phyloP scores from a whole-genome alignment of 2,888 invertebrate species.

The Polyommatus iphigenia region DNA sequence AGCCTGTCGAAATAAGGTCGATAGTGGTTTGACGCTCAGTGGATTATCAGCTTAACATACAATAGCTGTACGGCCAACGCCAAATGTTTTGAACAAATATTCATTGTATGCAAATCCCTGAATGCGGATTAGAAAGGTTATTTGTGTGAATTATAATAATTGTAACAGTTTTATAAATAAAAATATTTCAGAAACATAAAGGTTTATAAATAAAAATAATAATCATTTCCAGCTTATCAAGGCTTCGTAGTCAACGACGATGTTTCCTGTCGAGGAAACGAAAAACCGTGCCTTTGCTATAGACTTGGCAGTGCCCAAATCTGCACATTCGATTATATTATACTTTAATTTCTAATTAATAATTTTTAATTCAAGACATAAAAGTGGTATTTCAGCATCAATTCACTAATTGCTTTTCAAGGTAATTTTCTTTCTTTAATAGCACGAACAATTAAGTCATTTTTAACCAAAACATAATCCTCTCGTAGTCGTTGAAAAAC shows the following conservation, averaged over 20 bases:
- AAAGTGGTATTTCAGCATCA: too few relatives aligned
- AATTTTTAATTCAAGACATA: too few relatives aligned
- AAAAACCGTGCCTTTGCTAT: too few relatives aligned
- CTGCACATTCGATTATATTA: too few relatives aligned
- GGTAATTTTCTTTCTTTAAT: too few relatives aligned
- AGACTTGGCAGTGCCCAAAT: too few relatives aligned
- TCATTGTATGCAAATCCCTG: slow-evolving; percentile 71
- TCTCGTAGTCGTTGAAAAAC: neutral
- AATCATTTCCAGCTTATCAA: neutral
- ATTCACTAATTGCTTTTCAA: too few relatives aligned
- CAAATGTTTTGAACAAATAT: slow-evolving; percentile 73
- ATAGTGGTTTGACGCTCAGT: slow-evolving; percentile 45
- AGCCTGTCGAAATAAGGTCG: slow-evolving; percentile 42
- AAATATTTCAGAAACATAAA: neutral
- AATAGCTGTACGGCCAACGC: slow-evolving; percentile 56
- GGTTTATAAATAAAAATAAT: neutral
- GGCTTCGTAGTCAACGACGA: neutral
- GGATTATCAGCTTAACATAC: slow-evolving; percentile 48
- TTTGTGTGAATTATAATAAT: slow-evolving; percentile 42
- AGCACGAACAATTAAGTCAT: neutral
- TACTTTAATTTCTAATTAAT: too few relatives aligned
- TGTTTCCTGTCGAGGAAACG: too few relatives aligned
- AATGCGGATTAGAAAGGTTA: slow-evolving; percentile 64
- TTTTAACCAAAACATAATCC: neutral
- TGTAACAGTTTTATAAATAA: slow-evolving; percentile 18